phyloP scores from a whole-genome alignment of 2,113 vertebrate genomes.

The Microcebus lehilahytsara region DNA sequence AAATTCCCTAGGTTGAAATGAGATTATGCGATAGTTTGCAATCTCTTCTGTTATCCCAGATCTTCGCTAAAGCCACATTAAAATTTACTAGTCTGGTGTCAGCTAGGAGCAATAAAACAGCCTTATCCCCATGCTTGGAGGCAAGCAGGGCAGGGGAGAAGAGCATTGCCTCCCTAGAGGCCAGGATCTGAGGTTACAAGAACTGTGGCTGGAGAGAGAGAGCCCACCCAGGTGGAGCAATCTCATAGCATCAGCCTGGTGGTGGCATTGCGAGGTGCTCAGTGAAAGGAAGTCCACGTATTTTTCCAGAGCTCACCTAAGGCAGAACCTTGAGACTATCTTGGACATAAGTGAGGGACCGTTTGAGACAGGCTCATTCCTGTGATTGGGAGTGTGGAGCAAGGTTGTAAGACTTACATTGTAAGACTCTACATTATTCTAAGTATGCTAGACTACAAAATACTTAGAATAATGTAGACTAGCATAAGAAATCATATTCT shows the following conservation, averaged over 20 bases:
- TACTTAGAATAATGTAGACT: neutral
- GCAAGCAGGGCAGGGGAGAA: neutral
- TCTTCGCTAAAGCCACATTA: neutral
- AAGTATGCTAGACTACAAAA: neutral
- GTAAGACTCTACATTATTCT: too few relatives aligned
- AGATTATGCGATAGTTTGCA: neutral
- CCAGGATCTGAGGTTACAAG: neutral
- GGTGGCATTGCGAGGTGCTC: neutral
- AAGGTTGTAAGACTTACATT: neutral
- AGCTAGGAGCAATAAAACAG: neutral
- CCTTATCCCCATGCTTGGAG: neutral
- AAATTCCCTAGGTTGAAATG: neutral
- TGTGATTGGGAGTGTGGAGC: neutral
- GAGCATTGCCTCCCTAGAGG: neutral
- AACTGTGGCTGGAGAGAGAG: neutral
- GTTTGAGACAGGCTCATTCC: neutral
- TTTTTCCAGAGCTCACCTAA: too few relatives aligned
- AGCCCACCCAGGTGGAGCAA: fast-evolving
- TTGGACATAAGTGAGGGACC: neutral
- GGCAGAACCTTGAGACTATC: neutral
- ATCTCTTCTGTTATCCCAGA: neutral
- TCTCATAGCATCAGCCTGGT: neutral
- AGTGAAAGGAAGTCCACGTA: too few relatives aligned
- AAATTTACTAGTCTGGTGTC: neutral
- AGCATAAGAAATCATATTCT: neutral